Evolutionary conservation across 2,113 vertebrate genomes (phyloP).

Genomic region (Danio rerio): DNA sequence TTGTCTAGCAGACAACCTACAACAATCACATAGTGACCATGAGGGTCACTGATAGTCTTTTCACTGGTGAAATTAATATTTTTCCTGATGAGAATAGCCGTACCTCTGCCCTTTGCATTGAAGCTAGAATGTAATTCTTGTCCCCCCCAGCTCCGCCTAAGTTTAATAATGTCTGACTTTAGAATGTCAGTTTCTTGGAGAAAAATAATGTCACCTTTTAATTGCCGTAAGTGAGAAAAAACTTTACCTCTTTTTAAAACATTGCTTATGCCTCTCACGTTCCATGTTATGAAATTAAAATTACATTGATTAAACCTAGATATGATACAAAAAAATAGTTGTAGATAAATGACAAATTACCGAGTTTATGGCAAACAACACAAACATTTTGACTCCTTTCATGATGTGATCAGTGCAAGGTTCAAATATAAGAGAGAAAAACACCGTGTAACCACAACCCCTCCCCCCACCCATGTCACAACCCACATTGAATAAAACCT

Average conservation of each 20-base stretch:
- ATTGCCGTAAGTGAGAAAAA: background rate
- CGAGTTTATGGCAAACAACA: background rate
- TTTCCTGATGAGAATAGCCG: background rate
- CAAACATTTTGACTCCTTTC: background rate
- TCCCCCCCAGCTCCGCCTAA: too few species aligned
- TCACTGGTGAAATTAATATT: background rate
- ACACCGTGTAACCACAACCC: background rate
- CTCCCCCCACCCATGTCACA: too few species aligned
- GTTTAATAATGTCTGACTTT: too few species aligned
- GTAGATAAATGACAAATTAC: background rate
- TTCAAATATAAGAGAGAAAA: background rate
- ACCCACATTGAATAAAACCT: background rate
- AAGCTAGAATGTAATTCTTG: background rate
- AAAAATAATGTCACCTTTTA: too few species aligned
- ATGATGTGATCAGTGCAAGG: background rate
- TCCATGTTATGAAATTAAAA: background rate
- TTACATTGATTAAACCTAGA: background rate
- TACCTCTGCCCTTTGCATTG: conserved; percentile 3
- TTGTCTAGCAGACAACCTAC: background rate
- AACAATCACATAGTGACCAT: background rate
- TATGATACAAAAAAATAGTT: background rate
- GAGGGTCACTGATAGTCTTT: background rate
- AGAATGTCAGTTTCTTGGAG: too few species aligned
- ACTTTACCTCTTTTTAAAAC: background rate
- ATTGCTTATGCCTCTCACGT: background rate